Conservation (phyloP, 2,888 invertebrate genomes). For the Rhabditoides inermis region DNA sequence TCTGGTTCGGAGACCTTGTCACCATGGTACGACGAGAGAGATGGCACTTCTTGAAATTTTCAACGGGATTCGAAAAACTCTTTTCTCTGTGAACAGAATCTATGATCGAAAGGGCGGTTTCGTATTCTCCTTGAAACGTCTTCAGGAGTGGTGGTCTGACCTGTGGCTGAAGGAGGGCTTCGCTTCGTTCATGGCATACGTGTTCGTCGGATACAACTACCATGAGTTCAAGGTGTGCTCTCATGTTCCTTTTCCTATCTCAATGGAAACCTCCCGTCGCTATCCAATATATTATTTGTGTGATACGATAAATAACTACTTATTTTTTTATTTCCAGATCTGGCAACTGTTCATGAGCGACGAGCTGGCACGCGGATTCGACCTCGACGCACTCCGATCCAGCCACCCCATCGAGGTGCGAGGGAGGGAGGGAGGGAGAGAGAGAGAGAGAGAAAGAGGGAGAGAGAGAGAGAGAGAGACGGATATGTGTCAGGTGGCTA, state of each 20-base stretch:
- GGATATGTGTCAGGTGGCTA: conserved; percentile 62
- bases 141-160: conserved; percentile 58
- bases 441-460: too few relatives aligned
- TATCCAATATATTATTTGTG: too few relatives aligned
- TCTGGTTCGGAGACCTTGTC: conserved; percentile 96
- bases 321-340: too few relatives aligned
- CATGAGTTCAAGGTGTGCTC: conserved; percentile 93
- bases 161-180: conserved; percentile 89
- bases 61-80: too few relatives aligned
- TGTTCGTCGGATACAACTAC: conserved; percentile 82
- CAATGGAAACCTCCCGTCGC: too few relatives aligned
- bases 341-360: conserved; percentile 92
- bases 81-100: too few relatives aligned
- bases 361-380: conserved; percentile 70
- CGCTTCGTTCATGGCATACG: conserved; percentile 87
- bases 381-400: conserved; percentile 70
- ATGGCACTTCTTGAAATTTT: background rate
- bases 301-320: too few relatives aligned
- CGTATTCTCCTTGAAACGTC: too few relatives aligned
- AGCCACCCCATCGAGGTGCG: conserved; percentile 93
- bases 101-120: too few relatives aligned
- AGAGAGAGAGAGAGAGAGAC: too few relatives aligned
- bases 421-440: too few relatives aligned
- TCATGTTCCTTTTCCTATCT: too few relatives aligned
- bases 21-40: conserved; percentile 74